Percentiles rank a stretch among this genome's conserved stretches.
These are phyloP conservation scores for Lordiphosa collinella DNA, from an alignment of 1,140 invertebrate genomes.

Conservation along the genomic window DNA sequence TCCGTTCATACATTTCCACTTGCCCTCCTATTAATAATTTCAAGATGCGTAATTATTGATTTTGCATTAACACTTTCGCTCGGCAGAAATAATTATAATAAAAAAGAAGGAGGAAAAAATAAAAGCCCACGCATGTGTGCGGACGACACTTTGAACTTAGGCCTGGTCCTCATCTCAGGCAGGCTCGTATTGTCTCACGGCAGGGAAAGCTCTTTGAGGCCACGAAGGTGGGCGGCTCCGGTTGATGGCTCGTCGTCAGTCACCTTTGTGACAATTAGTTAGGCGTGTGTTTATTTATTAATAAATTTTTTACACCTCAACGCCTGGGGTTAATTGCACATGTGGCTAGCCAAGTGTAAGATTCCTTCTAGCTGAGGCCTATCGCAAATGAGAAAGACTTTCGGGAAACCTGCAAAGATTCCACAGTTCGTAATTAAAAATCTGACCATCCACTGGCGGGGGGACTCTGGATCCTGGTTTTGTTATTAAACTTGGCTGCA, in stretches of 20 bases:
- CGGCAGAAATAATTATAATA: slow-evolving; percentile 31
- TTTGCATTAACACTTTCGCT: slow-evolving; percentile 71
- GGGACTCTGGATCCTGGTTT: slow-evolving; percentile 17
- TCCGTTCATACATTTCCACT: background rate
- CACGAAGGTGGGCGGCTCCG: slow-evolving; percentile 11
- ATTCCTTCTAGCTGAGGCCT: slow-evolving; percentile 37
- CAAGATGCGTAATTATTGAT: slow-evolving; percentile 79
- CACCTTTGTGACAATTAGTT: slow-evolving; percentile 75
- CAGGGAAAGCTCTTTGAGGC: slow-evolving; percentile 58
- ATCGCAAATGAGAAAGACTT: slow-evolving; percentile 1
- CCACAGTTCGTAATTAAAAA: slow-evolving; percentile 56
- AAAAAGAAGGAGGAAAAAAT: slow-evolving; percentile 14
- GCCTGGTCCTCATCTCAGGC: slow-evolving; percentile 33
- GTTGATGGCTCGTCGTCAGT: slow-evolving; percentile 10
- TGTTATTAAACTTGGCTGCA: slow-evolving; percentile 59
- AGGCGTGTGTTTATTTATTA: slow-evolving; percentile 67
- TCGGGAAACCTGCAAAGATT: slow-evolving; percentile 16
- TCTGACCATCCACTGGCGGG: slow-evolving; percentile 3
- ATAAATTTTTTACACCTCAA: slow-evolving; percentile 74
- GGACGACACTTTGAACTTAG: slow-evolving; percentile 65
- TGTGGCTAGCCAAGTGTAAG: slow-evolving; percentile 14
- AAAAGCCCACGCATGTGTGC: slow-evolving; percentile 40
- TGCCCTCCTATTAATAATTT: slow-evolving; percentile 67
- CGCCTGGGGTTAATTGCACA: slow-evolving; percentile 66
- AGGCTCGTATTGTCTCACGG: slow-evolving; percentile 43